These are phyloP conservation scores for Zele albiditarsus DNA, from an alignment of 2,888 invertebrate genomes.

Conservation along the genomic window DNA sequence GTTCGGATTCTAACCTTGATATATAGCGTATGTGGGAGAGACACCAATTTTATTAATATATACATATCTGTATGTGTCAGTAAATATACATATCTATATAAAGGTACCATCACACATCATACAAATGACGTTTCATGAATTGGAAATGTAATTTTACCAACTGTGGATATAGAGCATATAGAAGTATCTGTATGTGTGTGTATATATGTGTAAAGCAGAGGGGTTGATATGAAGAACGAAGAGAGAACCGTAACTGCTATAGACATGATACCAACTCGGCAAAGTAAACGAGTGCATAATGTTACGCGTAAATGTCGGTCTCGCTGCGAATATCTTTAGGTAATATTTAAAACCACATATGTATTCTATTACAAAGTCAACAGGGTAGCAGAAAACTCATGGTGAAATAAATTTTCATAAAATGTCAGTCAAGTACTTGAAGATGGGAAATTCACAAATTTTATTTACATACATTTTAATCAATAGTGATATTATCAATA, in stretches of 20 bases:
- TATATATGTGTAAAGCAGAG: slow-evolving; percentile 34
- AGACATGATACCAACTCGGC: slow-evolving; percentile 63
- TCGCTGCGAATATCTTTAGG: slow-evolving; percentile 1
- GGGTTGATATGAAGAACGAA: background rate
- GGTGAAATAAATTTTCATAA: too few species aligned
- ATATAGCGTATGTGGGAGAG: background rate
- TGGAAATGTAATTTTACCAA: slow-evolving; percentile 71
- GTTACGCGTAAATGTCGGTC: slow-evolving; percentile 23
- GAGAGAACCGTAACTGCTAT: slow-evolving; percentile 63
- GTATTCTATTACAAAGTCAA: background rate
- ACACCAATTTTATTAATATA: background rate
- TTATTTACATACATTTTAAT: too few species aligned
- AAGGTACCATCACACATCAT: slow-evolving; percentile 54
- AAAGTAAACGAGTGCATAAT: slow-evolving; percentile 69
- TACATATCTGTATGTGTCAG: background rate
- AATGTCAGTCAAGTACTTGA: too few species aligned
- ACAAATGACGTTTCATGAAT: slow-evolving; percentile 71
- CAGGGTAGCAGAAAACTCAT: too few species aligned
- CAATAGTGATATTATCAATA: too few species aligned
- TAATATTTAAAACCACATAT: background rate
- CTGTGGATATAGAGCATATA: slow-evolving; percentile 28
- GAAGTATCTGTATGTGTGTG: too few species aligned
- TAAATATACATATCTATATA: background rate
- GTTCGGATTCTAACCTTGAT: background rate
- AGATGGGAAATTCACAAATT: too few species aligned